A percentile compares a stretch with the other conserved stretches of the same genome.
Evolutionary conservation across 2,888 invertebrate genomes (phyloP).

Genomic region (Rosalia funebris): DNA sequence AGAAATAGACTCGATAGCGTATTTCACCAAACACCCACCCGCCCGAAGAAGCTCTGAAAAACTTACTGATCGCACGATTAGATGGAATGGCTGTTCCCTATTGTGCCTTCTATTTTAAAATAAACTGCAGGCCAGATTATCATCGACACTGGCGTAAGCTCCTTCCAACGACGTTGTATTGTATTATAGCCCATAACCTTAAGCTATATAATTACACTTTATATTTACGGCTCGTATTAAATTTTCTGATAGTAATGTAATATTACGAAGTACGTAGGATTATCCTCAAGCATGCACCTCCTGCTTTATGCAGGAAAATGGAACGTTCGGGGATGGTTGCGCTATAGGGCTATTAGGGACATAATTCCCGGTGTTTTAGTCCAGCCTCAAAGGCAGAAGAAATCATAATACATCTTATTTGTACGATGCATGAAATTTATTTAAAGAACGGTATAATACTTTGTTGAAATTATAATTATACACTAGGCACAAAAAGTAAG

Average conservation of each 20-base stretch:
- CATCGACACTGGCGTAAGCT: constrained; percentile 35
- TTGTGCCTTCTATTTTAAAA: constrained; percentile 36
- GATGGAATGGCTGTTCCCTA: constrained; percentile 33
- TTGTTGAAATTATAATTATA: too few relatives aligned
- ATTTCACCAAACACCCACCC: too few relatives aligned
- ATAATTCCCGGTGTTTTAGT: too few relatives aligned
- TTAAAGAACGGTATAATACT: too few relatives aligned
- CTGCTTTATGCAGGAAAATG: too few relatives aligned
- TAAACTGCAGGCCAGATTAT: constrained; percentile 37
- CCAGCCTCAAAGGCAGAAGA: too few relatives aligned
- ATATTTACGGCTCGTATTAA: constrained; percentile 15
- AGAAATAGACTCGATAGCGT: too few relatives aligned
- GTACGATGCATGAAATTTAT: too few relatives aligned
- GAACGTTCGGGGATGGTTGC: too few relatives aligned
- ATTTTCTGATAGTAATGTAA: constrained; percentile 15
- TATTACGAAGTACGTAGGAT: constrained; percentile 1
- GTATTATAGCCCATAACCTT: constrained; percentile 14
- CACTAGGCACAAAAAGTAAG: too few relatives aligned
- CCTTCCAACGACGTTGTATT: constrained; percentile 13
- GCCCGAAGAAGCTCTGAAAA: constrained; percentile 21
- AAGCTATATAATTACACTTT: constrained; percentile 21
- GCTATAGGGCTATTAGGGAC: too few relatives aligned
- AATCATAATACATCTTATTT: too few relatives aligned
- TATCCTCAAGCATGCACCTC: neutral
- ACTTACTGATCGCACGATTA: constrained; percentile 37